Percentiles rank a stretch among this genome's conserved stretches.
Evolutionary conservation across 2,113 vertebrate genomes (phyloP).

Genomic region (Rhinopomastus cyanomelas): DNA sequence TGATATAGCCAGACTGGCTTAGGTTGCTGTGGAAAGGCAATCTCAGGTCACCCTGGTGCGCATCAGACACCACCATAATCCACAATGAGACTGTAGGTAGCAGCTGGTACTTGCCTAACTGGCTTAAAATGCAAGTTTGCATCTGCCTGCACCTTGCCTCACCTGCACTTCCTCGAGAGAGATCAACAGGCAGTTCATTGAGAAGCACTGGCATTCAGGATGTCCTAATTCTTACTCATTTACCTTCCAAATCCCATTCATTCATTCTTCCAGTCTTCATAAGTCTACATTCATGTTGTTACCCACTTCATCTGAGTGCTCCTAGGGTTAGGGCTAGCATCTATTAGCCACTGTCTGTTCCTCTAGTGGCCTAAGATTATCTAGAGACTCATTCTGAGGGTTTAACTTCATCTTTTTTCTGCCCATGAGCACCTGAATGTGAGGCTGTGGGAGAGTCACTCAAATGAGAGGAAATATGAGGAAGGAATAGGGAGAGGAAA

Average conservation of each 20-base stretch:
- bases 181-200: accelerated
- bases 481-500: not conserved
- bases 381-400: not conserved
- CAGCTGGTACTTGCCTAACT: not conserved
- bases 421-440: not conserved
- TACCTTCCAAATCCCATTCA: not conserved
- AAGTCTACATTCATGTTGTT: no score
- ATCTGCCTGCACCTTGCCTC: not conserved
- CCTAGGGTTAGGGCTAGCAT: no score
- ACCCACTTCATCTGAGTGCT: no score
- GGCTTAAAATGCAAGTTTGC: not conserved
- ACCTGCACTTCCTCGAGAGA: not conserved
- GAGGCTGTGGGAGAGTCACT: not conserved
- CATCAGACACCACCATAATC: not conserved
- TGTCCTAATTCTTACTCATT: not conserved
- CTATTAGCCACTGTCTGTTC: not conserved
- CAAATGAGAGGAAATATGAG: not conserved
- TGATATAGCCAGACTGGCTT: not conserved
- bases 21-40: not conserved
- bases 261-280: not conserved
- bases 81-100: not conserved
- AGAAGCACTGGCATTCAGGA: not conserved
- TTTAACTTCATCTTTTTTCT: not conserved
- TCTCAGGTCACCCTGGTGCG: not conserved
- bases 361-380: not conserved